Conservation (phyloP, 2,888 invertebrate genomes). For the Stenichneumon culpator region DNA sequence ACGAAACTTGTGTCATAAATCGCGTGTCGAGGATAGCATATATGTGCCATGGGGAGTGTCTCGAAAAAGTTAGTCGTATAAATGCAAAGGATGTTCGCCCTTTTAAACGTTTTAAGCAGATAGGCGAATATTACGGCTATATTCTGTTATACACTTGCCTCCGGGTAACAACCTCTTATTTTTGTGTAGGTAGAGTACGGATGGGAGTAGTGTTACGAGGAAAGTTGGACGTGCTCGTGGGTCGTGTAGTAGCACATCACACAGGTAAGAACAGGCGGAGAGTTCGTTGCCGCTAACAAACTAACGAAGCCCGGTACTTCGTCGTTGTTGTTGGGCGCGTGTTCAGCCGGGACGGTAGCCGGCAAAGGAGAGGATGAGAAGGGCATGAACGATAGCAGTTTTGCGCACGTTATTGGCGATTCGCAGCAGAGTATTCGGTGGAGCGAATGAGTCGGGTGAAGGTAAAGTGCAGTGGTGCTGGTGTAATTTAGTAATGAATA, state of each 20-base stretch:
- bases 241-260: neutral
- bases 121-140: slow-evolving; percentile 34
- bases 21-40: neutral
- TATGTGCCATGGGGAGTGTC: neutral
- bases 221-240: neutral
- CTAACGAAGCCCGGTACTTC: slow-evolving; percentile 14
- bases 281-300: neutral
- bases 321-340: slow-evolving; percentile 12
- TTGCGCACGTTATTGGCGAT: slow-evolving; percentile 74
- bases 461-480: slow-evolving; percentile 10
- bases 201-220: neutral
- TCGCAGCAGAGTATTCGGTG: slow-evolving; percentile 68
- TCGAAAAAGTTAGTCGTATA: slow-evolving; percentile 54
- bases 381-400: slow-evolving; percentile 61
- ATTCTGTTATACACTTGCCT: slow-evolving; percentile 19
- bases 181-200: neutral
- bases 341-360: neutral
- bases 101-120: slow-evolving; percentile 47
- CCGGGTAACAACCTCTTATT: neutral
- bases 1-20: slow-evolving; percentile 35
- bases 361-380: slow-evolving; percentile 44
- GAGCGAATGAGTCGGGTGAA: neutral
- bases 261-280: neutral
- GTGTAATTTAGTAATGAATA: slow-evolving; percentile 80
- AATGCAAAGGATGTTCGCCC: slow-evolving; percentile 59